Evolutionary conservation across 23 tunicate species (phyloP), one percentile per base, ranked within the genome.

Genomic region (Ciona savignyi): DNA sequence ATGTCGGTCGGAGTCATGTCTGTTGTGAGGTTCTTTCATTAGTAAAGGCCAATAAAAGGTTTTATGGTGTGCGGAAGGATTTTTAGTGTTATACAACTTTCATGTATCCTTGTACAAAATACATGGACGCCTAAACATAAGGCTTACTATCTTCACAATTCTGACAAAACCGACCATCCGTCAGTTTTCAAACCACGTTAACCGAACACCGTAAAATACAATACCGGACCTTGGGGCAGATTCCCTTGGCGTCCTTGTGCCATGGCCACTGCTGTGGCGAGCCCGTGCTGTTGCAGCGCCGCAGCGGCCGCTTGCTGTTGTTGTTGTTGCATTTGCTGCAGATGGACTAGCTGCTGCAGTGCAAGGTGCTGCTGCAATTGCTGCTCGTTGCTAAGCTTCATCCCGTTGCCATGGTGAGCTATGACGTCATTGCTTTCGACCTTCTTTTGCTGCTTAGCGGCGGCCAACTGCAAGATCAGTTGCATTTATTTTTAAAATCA

Each of bases 261-360:
- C 77, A 85, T 68, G 0, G 96, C 96, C 15, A 85, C 78, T 4
- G 96, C 96, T 6, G 96, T 86, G 1, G 96, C 96, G 9, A 82
- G 29, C 9, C 87, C 81, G 2, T 78, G 84, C 66, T 87, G 94
- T 67, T 87, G 94, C 42, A 77, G 67, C 1, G 76, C 79, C 2
- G 83, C 79, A 0, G 96, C 96, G 19, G 96, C 87, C 20, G 82
- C 79, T 63, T 76, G 82, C 56, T 88, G 86, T 11, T 81, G 96
- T 28, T 89, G 97, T 29, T 84, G 83, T 35, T 78, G 88, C 82
- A 77, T 62, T 60, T 85, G 98, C 60, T 93, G 98, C 32, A 86
- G 93, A 34, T 93, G 98, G 66, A 93, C 70, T 24, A 93, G 78
- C 63, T 93, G 98, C 62, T 93, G 98, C 33, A 93, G 66, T 1